These are phyloP conservation scores for Samia ricini DNA, from an alignment of 1,140 invertebrate species.

Conservation along the genomic window DNA sequence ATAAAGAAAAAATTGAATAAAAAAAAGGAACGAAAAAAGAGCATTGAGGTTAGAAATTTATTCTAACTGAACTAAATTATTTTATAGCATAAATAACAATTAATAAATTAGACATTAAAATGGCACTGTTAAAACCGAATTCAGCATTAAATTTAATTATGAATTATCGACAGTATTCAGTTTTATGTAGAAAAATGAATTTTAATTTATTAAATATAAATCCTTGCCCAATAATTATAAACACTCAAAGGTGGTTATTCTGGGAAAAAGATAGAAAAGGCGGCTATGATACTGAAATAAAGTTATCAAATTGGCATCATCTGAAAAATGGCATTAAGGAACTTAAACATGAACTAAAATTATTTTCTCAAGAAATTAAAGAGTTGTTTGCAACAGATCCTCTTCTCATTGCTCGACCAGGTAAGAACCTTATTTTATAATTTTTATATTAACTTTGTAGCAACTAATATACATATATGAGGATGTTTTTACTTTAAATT, in stretches of 20 bases:
- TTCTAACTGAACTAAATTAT: background rate
- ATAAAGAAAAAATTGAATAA: too few relatives aligned
- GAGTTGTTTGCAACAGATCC: constrained; percentile 82
- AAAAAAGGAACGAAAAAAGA: background rate
- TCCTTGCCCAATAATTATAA: constrained; percentile 9
- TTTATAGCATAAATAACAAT: background rate
- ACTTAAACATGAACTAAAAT: constrained; percentile 81
- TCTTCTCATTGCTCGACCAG: constrained; percentile 76
- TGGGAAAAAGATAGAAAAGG: constrained; percentile 82
- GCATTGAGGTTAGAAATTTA: too few relatives aligned
- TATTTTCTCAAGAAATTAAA: constrained; percentile 84
- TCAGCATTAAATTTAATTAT: background rate
- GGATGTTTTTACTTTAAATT: too few relatives aligned
- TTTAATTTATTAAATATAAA: background rate
- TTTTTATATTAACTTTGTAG: background rate
- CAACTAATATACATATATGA: too few relatives aligned
- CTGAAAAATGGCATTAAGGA: constrained; percentile 81
- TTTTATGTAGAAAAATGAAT: constrained; percentile 7
- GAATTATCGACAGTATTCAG: constrained; percentile 10
- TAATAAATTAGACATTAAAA: background rate
- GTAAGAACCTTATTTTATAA: constrained; percentile 36
- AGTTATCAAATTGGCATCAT: constrained; percentile 71
- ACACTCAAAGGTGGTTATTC: constrained; percentile 62
- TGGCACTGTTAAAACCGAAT: constrained; percentile 1
- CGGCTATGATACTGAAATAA: constrained; percentile 78